A percentile compares a stretch with the other conserved stretches of the same genome.
These are phyloP conservation scores for Malacosoma neustria DNA, from an alignment of 2,888 invertebrate genomes.

Conservation along the genomic window DNA sequence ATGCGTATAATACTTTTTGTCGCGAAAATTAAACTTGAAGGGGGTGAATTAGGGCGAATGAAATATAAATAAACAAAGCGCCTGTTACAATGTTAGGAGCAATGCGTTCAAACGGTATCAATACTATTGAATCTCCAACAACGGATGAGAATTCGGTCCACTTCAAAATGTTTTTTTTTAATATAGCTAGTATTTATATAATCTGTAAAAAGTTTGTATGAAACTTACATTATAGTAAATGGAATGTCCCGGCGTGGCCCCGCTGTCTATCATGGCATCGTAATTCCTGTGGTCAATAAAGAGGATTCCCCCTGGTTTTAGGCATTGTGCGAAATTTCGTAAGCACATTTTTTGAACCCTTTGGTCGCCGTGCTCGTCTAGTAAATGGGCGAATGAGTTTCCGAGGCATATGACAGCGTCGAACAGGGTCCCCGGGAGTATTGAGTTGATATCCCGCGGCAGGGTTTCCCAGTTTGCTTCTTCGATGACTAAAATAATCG, in stretches of 20 bases:
- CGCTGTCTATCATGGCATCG: conserved; percentile 85
- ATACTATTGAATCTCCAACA: too few relatives aligned
- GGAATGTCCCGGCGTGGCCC: conserved; percentile 86
- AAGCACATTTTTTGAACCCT: conserved; percentile 86
- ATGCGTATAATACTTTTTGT: too few relatives aligned
- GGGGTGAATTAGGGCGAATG: too few relatives aligned
- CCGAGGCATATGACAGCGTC: conserved; percentile 94
- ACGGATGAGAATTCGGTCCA: too few relatives aligned
- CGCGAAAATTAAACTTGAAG: too few relatives aligned
- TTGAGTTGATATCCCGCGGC: conserved; percentile 79
- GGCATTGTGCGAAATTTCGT: conserved; percentile 85
- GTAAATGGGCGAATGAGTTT: conserved; percentile 92
- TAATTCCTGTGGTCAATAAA: conserved; percentile 94
- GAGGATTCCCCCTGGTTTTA: conserved; percentile 89
- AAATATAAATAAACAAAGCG: too few relatives aligned
- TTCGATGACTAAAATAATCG: conserved; percentile 81
- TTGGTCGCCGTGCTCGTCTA: conserved; percentile 86
- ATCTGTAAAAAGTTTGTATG: too few relatives aligned
- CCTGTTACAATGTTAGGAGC: too few relatives aligned
- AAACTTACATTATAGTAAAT: conserved; percentile 93
- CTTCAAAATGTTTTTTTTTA: too few relatives aligned
- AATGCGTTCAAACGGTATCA: too few relatives aligned
- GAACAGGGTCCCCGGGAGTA: conserved; percentile 79
- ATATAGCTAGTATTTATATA: too few relatives aligned
- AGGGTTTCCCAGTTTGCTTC: conserved; percentile 93